A percentile compares a stretch with the other conserved stretches of the same genome.
phyloP scores from a whole-genome alignment of 35 echinoderm and acorn worm genomes.

The Patiria miniata region DNA sequence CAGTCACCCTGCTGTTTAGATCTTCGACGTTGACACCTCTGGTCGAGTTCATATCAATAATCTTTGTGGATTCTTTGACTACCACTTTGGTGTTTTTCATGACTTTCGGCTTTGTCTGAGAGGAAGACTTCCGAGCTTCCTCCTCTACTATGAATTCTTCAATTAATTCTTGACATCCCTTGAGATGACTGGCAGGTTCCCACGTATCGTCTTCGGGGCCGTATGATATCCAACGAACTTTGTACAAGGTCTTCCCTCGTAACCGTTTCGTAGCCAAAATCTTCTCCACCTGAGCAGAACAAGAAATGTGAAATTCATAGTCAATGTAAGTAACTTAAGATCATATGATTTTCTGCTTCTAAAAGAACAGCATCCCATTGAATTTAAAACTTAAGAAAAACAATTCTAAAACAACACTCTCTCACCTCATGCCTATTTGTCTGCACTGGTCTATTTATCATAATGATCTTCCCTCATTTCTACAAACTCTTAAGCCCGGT shows the following conservation, averaged over 20 bases:
- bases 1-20: too few species aligned
- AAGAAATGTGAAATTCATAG: not conserved
- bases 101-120: not conserved
- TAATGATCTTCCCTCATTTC: not conserved
- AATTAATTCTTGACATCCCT: not conserved
- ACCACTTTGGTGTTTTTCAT: too few species aligned
- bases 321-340: not conserved
- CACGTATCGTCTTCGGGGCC: conserved; percentile 28
- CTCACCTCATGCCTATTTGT: not conserved
- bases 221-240: conserved; percentile 33
- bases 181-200: conserved; percentile 20
- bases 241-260: conserved; percentile 14
- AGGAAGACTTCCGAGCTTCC: not conserved
- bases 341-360: not conserved
- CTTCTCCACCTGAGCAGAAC: conserved; percentile 1
- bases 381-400: not conserved
- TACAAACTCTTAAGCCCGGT: too few species aligned
- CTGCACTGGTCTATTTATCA: not conserved
- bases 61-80: too few species aligned
- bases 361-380: not conserved
- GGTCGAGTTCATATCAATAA: too few species aligned
- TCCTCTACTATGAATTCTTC: conserved; percentile 9
- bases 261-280: not conserved
- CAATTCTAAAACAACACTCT: not conserved
- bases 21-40: too few species aligned